These are phyloP conservation scores for Python bivittatus DNA, from an alignment of 2,113 vertebrate genomes.

Conservation along the genomic window DNA sequence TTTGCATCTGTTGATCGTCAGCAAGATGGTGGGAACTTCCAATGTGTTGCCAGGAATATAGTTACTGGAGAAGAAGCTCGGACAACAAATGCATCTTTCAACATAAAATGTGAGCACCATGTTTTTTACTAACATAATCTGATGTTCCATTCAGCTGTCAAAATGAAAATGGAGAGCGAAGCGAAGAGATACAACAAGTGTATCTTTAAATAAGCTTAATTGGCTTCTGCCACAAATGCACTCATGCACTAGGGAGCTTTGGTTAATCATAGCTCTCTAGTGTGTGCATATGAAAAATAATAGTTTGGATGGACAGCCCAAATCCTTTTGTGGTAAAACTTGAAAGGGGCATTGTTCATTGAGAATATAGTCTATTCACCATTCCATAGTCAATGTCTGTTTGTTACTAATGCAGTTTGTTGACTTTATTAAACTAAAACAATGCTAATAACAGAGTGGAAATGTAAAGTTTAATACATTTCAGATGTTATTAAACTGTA, in stretches of 20 bases:
- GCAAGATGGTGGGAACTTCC: slow-evolving; percentile 86
- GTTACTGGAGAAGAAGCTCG: slow-evolving; percentile 73
- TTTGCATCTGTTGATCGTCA: slow-evolving; percentile 85
- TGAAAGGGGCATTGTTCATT: not conserved
- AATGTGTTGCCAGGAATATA: slow-evolving; percentile 79
- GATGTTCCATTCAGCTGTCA: not conserved
- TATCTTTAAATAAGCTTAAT: not conserved
- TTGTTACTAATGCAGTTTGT: not conserved
- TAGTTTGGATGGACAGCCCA: not conserved
- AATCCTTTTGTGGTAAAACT: not conserved
- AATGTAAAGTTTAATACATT: not conserved
- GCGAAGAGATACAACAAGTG: not conserved
- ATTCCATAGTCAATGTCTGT: not conserved
- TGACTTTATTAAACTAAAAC: not conserved
- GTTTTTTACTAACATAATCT: not conserved
- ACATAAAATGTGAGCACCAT: slow-evolving; percentile 93
- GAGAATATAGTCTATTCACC: not conserved
- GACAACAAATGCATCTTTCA: slow-evolving; percentile 89
- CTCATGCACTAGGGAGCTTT: not conserved
- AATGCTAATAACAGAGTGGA: not conserved
- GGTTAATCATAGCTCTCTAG: not conserved
- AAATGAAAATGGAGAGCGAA: not conserved
- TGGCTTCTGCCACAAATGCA: not conserved
- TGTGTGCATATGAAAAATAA: not conserved
- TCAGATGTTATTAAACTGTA: not conserved